Conservation (phyloP, 2,888 invertebrate species). For the Rotaria sp. region DNA sequence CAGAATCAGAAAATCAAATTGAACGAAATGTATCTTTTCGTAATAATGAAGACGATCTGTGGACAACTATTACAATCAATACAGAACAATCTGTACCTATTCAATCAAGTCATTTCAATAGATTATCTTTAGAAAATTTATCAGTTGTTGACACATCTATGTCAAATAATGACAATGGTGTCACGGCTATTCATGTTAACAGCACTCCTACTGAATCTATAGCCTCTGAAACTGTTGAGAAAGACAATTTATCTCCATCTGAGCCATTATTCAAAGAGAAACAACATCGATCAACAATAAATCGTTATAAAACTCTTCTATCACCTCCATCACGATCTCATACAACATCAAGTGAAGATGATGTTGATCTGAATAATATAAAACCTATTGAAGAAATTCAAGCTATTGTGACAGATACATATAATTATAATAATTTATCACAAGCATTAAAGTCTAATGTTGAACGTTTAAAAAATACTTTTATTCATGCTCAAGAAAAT, state of each 20-base stretch:
- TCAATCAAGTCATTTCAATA: conserved; percentile 21
- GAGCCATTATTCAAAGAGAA: not conserved
- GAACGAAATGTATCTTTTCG: not conserved
- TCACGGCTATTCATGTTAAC: not conserved
- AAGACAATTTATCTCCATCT: not conserved
- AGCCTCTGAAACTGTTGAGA: not conserved
- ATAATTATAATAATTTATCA: not conserved
- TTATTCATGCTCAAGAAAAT: not conserved
- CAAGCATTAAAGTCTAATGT: conserved; percentile 16
- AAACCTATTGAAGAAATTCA: conserved; percentile 23
- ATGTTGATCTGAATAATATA: not conserved
- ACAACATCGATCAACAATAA: too few species aligned
- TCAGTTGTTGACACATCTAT: not conserved
- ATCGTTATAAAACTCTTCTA: not conserved
- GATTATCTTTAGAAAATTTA: conserved; percentile 10
- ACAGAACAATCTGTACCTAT: not conserved
- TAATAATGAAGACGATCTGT: conserved; percentile 23
- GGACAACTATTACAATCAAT: conserved; percentile 7
- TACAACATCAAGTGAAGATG: not conserved
- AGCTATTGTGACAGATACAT: not conserved
- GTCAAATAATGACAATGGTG: not conserved
- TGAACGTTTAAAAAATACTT: conserved; percentile 8
- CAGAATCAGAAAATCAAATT: not conserved
- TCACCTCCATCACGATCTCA: not conserved
- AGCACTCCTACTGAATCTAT: not conserved